Evolutionary conservation across 2,888 invertebrate species (phyloP), one percentile per base, ranked within the genome.

Genomic region (Sussaba pulchella): DNA sequence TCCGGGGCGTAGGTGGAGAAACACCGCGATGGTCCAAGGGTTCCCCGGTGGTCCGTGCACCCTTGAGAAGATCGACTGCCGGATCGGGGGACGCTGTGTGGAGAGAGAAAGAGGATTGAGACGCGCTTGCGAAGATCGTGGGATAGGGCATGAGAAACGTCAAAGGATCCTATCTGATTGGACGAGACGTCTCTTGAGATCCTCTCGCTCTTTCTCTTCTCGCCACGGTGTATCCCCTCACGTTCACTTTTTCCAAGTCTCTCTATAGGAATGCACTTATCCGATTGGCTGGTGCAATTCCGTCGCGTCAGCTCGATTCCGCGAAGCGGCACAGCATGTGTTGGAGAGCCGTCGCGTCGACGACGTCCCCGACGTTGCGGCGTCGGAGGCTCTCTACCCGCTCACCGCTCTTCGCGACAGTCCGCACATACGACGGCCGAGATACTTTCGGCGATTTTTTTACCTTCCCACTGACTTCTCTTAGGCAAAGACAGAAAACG

Each of bases 81-180:
- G 26, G 78, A 75, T 80, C 69, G 78, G 43, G 54, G 24, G n/a
- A n/a, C n/a, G n/a, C 61, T 71, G 63, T 41, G 52, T 54, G 47
- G 82, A 61, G 77, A 63, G 61, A 69, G 75, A 31, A 67, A 41
- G 73, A 69, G 70, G 66, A 66, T 70, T 81, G 82, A 59, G 79
- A 84, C 81, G 85, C 85, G 85, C n/a, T 82, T 84, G 87, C 85
- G 83, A 76, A 91, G 90, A 91, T 91, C 87, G 86, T 85, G 86
- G 88, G 92, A 91, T 90, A 90, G 87, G 87, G 86, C 90, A 91
- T 91, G 91, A 91, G 89, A 90, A 89, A 91, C 89, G 91, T 91
- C 91, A 91, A 90, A 91, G 89, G 86, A 82, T 85, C 86, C 85
- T 91, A 91, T 92, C 91, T 90, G 91, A 91, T 91, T 91, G 91